A percentile compares a stretch with the other conserved stretches of the same genome.
These are phyloP conservation scores for Hemicrepidius hirtus DNA, from an alignment of 2,888 invertebrate genomes.

Conservation along the genomic window DNA sequence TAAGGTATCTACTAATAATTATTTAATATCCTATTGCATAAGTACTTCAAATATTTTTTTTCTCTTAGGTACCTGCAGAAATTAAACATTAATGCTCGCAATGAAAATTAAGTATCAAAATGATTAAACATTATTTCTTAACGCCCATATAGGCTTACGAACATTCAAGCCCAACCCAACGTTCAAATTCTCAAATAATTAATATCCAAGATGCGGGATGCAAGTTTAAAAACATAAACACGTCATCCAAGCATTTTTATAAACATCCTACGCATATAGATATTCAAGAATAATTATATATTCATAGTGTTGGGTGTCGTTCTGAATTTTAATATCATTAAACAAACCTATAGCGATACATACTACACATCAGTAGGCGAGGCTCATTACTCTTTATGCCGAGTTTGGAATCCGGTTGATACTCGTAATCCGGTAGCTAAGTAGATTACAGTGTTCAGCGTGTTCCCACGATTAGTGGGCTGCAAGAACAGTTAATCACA, in stretches of 20 bases:
- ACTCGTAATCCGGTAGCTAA: constrained; percentile 68
- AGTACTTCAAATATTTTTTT: too few relatives aligned
- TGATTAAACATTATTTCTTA: neutral
- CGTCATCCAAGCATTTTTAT: constrained; percentile 19
- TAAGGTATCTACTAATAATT: too few relatives aligned
- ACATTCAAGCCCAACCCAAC: constrained; percentile 3
- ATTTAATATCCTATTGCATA: too few relatives aligned
- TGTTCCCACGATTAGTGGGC: constrained; percentile 66
- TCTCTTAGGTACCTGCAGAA: too few relatives aligned
- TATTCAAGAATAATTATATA: constrained; percentile 34
- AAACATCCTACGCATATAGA: constrained; percentile 34
- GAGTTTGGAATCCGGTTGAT: constrained; percentile 63
- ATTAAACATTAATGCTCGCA: neutral
- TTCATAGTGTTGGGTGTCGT: constrained; percentile 23
- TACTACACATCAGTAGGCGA: constrained; percentile 17
- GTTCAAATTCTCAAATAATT: constrained; percentile 2
- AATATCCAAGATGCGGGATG: constrained; percentile 2
- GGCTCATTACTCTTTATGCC: constrained; percentile 57
- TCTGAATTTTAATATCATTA: constrained; percentile 35
- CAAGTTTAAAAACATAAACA: constrained; percentile 16
- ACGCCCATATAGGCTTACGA: neutral
- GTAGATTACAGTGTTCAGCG: constrained; percentile 66
- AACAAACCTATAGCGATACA: constrained; percentile 16
- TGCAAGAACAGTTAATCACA: constrained; percentile 62
- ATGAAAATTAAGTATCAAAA: neutral